Base-by-base conservation (phyloP, 2,113 vertebrate species). In the Panthera leo region DNA sequence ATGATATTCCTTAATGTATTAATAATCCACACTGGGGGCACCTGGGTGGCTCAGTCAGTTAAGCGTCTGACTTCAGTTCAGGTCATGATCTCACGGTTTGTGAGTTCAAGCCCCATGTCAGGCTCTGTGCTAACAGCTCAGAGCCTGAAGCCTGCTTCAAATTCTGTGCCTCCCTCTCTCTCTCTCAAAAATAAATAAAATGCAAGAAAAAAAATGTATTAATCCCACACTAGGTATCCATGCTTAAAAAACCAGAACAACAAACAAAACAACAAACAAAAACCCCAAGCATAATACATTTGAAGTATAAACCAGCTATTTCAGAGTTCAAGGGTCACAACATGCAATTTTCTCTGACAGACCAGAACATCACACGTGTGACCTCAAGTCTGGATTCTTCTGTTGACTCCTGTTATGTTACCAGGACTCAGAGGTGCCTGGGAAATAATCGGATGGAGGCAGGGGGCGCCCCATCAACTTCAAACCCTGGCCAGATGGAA, bases 1-100 rank as follows among this genome's bases (percentile, higher is more conserved):
- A 80, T 7, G 19, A 76, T 91, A 58, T 25, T 96, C 68, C 85
- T 82, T 63, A 75, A 70, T 39, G 78, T 76, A 83, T 90, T 55
- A 58, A 78, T n/a, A 58, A 78, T n/a, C 36, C 67, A n/a, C 18
- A 9, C 73, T n/a, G 55, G 14, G 85, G 45, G 45, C 45, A 45
- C 45, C 45, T 45, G 45, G 45, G 45, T 9, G 45, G 45, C 45
- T 45, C 45, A 45, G 45, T 45, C 45, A 45, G 45, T 45, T 45
- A 9, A 9, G 45, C 2, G 8, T 45, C 45, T 45, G 45, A 45
- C 45, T 45, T 45, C 45, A 45, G 45, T 45, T 45, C 45, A 45
- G 45, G 45, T 45, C 45, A 2, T 9, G 45, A 45, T 45, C 45
- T 45, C 45, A 45, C 45, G 8, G 45, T 45, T 45, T 45, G 45